These are phyloP conservation scores for Bryconaethiops microstoma DNA, from an alignment of 2,797 vertebrate genomes.

Conservation along the genomic window DNA sequence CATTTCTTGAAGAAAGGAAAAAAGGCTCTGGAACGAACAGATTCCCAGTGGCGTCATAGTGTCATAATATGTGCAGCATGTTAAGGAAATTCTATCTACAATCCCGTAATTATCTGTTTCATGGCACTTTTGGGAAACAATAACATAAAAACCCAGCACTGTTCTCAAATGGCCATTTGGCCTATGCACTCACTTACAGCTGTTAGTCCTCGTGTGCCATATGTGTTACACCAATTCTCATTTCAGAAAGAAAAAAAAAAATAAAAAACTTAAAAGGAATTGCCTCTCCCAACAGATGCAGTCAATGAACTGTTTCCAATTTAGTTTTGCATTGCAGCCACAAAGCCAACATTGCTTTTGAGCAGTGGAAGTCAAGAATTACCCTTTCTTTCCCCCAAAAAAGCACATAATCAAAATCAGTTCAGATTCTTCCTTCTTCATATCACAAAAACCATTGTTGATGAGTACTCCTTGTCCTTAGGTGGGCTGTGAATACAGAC, in stretches of 20 bases:
- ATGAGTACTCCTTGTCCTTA: too few relatives aligned
- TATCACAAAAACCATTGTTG: too few relatives aligned
- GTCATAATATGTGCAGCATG: neutral
- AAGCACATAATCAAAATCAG: too few relatives aligned
- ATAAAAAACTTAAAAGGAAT: neutral
- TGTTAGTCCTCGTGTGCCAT: neutral
- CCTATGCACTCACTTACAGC: neutral
- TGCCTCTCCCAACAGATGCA: too few relatives aligned
- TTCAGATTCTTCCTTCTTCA: too few relatives aligned
- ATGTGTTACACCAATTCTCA: neutral
- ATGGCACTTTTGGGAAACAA: neutral
- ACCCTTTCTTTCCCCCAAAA: too few relatives aligned
- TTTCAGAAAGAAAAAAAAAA: neutral
- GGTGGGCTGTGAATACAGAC: too few relatives aligned
- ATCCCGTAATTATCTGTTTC: neutral
- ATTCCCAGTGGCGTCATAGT: neutral
- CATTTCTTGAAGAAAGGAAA: neutral
- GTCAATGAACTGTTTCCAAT: too few relatives aligned
- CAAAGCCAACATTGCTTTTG: too few relatives aligned
- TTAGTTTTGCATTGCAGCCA: too few relatives aligned
- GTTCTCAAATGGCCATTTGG: neutral
- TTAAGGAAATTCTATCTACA: constrained; percentile 8
- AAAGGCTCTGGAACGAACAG: neutral
- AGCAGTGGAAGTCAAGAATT: too few relatives aligned
- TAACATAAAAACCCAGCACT: neutral